A percentile compares a stretch with the other conserved stretches of the same genome.
These are phyloP conservation scores for Gobiocypris rarus DNA, from an alignment of 2,113 vertebrate genomes.

Conservation along the genomic window DNA sequence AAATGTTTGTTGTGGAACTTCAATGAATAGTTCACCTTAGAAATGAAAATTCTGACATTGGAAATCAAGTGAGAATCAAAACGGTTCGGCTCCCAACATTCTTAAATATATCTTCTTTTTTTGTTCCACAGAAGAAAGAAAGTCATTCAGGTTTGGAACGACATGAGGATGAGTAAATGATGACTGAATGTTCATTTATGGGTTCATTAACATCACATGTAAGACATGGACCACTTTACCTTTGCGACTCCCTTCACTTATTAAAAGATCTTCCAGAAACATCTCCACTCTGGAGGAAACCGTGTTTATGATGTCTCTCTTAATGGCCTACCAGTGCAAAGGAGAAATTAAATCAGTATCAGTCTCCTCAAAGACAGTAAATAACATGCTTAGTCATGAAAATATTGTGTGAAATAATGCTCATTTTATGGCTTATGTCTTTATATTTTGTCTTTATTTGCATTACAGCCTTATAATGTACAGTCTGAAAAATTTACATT, in stretches of 20 bases:
- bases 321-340: conserved; percentile 81
- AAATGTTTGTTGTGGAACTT: background rate
- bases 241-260: conserved; percentile 70
- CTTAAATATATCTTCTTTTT: background rate
- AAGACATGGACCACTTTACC: background rate
- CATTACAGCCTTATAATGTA: background rate
- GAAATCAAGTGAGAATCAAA: too few relatives aligned
- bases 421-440: background rate
- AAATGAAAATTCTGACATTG: background rate
- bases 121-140: background rate
- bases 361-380: background rate
- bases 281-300: conserved; percentile 88
- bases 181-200: background rate
- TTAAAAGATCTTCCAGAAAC: conserved; percentile 87
- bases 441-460: background rate
- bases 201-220: background rate
- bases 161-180: background rate
- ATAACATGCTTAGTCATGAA: background rate
- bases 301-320: conserved; percentile 90
- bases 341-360: background rate
- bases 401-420: background rate
- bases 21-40: background rate
- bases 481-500: background rate
- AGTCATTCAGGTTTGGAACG: background rate
- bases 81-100: too few relatives aligned